Base-by-base conservation (phyloP, 2,113 vertebrate species). In the Parotia lawesii region DNA sequence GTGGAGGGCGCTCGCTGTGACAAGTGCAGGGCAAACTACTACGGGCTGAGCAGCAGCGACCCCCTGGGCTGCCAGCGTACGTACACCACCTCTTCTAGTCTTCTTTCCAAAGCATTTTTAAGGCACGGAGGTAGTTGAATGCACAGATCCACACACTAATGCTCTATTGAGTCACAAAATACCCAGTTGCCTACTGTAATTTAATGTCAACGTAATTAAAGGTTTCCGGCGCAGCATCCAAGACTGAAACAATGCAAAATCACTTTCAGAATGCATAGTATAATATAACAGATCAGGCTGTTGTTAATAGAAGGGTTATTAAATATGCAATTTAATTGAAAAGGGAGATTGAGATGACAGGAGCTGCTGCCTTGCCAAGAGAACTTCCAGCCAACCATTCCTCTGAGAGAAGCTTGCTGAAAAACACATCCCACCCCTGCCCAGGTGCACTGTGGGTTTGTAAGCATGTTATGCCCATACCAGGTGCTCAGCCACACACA, bases 1-100 rank as follows among this genome's bases (percentile, higher is more conserved):
- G 98, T 98, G 35, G 98, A 98, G 72, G 99, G 99, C 27, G 90
- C 89, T 23, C 98, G 66, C 65, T 99, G 98, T 4, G 96, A 99
- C 85, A 97, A 73, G 42, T 99, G 98, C 96, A 98, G 97, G 90
- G 93, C 87, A 1, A 98, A 97, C 57, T 98, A 97, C 96, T 98
- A 97, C 1, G 95, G 98, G 38, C 95, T 99, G 81, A 98, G 93
- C 0, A 35, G 67, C 62, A 96, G 96, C 0, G 85, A 99, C 78
- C 97, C 97, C 2, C 50, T 86, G 4, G 98, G 99, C 64, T 99
- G 98, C 90, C 98, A 97, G 80, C 85, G 98, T 99, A 97, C 31
- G 98, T 97, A 82, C 56, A 78, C 9, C 13, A 15, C 38, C 18
- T 12, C 61, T 60, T 69, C 35, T 11, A 6, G 44, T 40, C 65